Evolutionary conservation across 1,140 invertebrate genomes (phyloP).

Genomic region (Drosophila mauritiana): DNA sequence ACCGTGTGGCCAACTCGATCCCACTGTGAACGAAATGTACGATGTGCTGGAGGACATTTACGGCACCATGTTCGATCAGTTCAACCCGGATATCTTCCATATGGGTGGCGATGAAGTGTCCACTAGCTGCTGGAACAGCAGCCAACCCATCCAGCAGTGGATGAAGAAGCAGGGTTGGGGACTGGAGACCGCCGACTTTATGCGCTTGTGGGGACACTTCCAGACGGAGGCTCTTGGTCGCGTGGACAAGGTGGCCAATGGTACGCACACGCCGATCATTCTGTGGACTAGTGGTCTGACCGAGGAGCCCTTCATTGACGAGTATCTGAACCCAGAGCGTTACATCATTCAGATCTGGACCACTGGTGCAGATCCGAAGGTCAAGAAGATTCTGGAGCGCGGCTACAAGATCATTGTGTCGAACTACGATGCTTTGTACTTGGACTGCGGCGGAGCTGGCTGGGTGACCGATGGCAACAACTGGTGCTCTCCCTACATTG

Average conservation of each 20-base stretch:
- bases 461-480: conserved; percentile 90
- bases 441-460: conserved; percentile 91
- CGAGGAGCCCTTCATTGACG: conserved; percentile 87
- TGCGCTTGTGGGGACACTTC: conserved; percentile 91
- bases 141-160: conserved; percentile 88
- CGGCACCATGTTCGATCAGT: conserved; percentile 87
- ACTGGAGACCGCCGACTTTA: conserved; percentile 87
- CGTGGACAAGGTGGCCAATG: conserved; percentile 85
- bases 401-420: conserved; percentile 91
- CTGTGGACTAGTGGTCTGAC: conserved; percentile 94
- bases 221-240: conserved; percentile 88
- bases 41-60: conserved; percentile 90
- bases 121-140: conserved; percentile 91
- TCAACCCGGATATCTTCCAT: conserved; percentile 91
- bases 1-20: conserved; percentile 94
- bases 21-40: conserved; percentile 90
- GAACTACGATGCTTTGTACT: conserved; percentile 93
- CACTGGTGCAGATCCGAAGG: conserved; percentile 86
- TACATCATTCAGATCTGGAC: conserved; percentile 95
- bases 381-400: conserved; percentile 88
- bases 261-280: conserved; percentile 86
- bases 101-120: conserved; percentile 95
- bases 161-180: conserved; percentile 88
- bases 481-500: conserved; percentile 95
- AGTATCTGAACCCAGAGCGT: conserved; percentile 89